Conservation (phyloP, 2,888 invertebrate genomes). For the Epinotia bilunana region DNA sequence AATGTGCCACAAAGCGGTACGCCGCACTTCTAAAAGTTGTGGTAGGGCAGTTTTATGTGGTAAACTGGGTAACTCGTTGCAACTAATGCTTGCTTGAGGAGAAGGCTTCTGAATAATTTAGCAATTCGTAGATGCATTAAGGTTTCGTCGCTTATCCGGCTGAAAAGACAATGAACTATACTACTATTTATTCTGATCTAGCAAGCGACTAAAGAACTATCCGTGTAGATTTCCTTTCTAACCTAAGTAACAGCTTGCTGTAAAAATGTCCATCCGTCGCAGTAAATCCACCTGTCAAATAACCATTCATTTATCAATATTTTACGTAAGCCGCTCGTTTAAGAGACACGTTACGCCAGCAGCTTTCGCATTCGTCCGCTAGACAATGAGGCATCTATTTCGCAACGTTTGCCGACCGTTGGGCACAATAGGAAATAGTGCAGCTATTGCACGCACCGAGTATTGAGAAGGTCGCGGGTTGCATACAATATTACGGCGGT, state of each 20-base stretch:
- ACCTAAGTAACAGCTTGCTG: constrained; percentile 13
- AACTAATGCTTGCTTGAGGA: constrained; percentile 34
- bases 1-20: constrained; percentile 44
- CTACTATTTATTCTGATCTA: background rate
- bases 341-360: constrained; percentile 60
- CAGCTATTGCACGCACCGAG: constrained; percentile 76
- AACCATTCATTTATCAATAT: constrained; percentile 29
- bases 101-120: constrained; percentile 26
- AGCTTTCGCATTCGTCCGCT: constrained; percentile 60
- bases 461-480: constrained; percentile 77
- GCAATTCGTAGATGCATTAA: constrained; percentile 1
- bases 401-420: constrained; percentile 72
- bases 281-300: constrained; percentile 34
- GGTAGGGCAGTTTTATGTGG: constrained; percentile 71
- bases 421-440: constrained; percentile 81
- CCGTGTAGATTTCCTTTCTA: constrained; percentile 27
- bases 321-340: constrained; percentile 40
- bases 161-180: background rate
- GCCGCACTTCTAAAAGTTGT: constrained; percentile 55
- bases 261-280: constrained; percentile 30
- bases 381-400: constrained; percentile 79
- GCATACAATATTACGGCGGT: constrained; percentile 79
- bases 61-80: constrained; percentile 10
- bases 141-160: background rate
- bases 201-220: background rate